phyloP scores from a whole-genome alignment of 2,888 invertebrate genomes.

The Smittia aterrima region DNA sequence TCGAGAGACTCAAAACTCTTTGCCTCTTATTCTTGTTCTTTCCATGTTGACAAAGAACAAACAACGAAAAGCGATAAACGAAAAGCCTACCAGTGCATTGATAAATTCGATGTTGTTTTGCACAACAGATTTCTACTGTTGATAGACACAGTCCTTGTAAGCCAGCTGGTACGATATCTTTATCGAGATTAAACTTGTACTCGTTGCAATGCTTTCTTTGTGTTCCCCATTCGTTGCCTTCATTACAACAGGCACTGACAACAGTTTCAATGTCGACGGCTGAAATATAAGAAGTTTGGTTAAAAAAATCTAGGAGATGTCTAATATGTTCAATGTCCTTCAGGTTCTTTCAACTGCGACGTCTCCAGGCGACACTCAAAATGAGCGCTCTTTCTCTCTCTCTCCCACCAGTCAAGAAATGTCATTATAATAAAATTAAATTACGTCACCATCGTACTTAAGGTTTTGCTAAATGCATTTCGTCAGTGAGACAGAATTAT shows the following conservation, averaged over 20 bases:
- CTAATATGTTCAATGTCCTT: no score
- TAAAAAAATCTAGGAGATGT: neutral
- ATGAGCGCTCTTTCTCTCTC: neutral
- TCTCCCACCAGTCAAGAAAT: neutral
- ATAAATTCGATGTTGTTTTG: slow-evolving; percentile 54
- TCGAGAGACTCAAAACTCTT: neutral
- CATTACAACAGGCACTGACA: slow-evolving; percentile 55
- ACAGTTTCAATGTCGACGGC: slow-evolving; percentile 39
- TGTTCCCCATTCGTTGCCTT: slow-evolving; percentile 57
- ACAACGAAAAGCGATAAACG: neutral
- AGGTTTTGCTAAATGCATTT: neutral
- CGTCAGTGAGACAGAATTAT: neutral
- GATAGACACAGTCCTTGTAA: slow-evolving; percentile 63
- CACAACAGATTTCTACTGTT: slow-evolving; percentile 65
- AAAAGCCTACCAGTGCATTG: slow-evolving; percentile 49
- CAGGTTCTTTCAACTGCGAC: no score
- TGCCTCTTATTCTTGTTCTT: no score
- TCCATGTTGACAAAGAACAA: neutral
- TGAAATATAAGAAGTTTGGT: neutral
- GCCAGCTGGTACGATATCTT: slow-evolving; percentile 52
- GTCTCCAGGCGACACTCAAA: neutral
- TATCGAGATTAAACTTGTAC: slow-evolving; percentile 47
- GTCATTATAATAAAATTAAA: slow-evolving; percentile 29
- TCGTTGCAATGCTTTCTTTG: slow-evolving; percentile 55
- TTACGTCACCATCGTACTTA: slow-evolving; percentile 8